phyloP scores from a whole-genome alignment of 2,797 vertebrate genomes.

The Netta rufina region DNA sequence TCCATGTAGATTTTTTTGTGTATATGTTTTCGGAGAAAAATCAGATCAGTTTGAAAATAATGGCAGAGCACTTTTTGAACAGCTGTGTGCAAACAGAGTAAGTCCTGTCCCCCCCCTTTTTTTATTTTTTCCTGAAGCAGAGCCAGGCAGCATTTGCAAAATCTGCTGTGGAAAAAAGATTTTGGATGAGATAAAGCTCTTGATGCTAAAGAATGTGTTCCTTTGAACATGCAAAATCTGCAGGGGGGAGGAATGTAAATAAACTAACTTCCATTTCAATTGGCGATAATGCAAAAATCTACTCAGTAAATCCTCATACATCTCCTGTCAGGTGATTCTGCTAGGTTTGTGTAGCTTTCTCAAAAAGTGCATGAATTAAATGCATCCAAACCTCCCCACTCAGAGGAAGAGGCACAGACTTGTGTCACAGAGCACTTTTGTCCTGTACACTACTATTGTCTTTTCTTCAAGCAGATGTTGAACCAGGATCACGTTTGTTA shows the following conservation, averaged over 20 bases:
- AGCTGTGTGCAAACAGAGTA: background rate
- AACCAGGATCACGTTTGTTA: background rate
- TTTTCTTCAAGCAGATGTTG: background rate
- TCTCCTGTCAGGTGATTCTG: background rate
- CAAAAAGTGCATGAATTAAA: background rate
- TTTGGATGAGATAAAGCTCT: constrained; percentile 20
- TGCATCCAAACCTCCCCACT: background rate
- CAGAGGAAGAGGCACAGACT: background rate
- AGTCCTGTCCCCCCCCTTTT: background rate
- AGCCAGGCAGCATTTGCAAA: background rate
- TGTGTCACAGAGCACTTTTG: background rate
- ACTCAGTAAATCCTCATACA: background rate
- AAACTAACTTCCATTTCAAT: background rate
- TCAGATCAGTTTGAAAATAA: background rate
- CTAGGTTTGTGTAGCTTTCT: background rate
- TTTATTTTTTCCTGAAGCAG: background rate
- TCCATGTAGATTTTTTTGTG: too few relatives aligned
- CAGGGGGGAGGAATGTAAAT: background rate
- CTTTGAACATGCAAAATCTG: constrained; percentile 34
- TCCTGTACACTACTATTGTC: background rate
- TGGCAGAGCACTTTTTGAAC: background rate
- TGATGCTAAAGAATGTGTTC: constrained; percentile 48
- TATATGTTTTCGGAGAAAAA: background rate
- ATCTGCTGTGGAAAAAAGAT: background rate
- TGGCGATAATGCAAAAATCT: background rate